phyloP scores from a whole-genome alignment of 2,888 invertebrate species.

The Sisyra terminalis region DNA sequence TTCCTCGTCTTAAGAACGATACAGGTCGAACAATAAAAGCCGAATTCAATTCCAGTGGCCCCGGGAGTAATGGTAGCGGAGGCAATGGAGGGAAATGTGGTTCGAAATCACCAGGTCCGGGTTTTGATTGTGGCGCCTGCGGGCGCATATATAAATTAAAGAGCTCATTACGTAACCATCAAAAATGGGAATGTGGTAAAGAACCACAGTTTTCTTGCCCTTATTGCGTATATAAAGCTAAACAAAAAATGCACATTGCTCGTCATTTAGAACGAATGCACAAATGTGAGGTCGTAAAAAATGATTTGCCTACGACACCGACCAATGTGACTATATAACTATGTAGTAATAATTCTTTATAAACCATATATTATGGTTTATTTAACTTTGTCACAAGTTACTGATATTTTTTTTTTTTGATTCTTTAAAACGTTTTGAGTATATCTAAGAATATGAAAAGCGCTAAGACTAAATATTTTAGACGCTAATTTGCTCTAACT shows the following conservation, averaged over 20 bases:
- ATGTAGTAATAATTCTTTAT: no score
- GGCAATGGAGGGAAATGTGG: conserved; percentile 14
- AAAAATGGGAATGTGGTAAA: conserved; percentile 76
- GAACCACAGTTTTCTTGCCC: conserved; percentile 72
- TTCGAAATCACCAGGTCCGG: conserved; percentile 28
- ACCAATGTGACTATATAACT: conserved; percentile 14
- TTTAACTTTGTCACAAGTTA: no score
- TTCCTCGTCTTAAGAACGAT: conserved; percentile 4
- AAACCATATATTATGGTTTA: no score
- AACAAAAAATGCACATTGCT: conserved; percentile 72
- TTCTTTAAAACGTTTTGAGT: no score
- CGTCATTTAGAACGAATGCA: conserved; percentile 73
- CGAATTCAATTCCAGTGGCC: conserved; percentile 14
- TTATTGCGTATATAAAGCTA: conserved; percentile 68
- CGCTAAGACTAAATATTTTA: no score
- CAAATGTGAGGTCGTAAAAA: conserved; percentile 36
- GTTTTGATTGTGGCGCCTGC: conserved; percentile 66
- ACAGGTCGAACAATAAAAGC: conserved; percentile 4
- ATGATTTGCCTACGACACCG: conserved; percentile 30
- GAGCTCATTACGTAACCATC: conserved; percentile 67
- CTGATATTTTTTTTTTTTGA: no score
- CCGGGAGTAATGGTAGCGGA: conserved; percentile 16
- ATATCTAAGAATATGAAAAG: no score
- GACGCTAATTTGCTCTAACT: no score
- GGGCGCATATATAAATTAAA: conserved; percentile 75